Percentiles rank a stretch among this genome's conserved stretches.
These are phyloP conservation scores for Amphiura filiformis DNA, from an alignment of 35 echinoderm and acorn worm species.

Conservation along the genomic window DNA sequence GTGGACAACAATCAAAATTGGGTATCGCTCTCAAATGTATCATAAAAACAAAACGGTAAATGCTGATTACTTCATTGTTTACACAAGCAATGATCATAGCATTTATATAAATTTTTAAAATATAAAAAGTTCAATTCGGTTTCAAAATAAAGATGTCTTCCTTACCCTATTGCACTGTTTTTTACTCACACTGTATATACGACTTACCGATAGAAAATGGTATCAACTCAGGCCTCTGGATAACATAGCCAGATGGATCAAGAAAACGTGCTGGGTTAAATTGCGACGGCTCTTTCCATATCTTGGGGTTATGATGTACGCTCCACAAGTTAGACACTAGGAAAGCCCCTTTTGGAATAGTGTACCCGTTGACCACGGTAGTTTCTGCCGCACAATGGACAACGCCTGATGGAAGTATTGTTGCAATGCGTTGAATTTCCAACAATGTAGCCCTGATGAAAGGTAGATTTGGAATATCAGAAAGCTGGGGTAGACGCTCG, in stretches of 20 bases:
- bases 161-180: no score
- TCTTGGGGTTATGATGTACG: slow-evolving; percentile 18
- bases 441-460: slow-evolving; percentile 55
- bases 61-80: no score
- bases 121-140: no score
- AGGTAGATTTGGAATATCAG: slow-evolving; percentile 39
- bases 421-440: slow-evolving; percentile 60
- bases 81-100: no score
- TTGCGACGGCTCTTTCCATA: slow-evolving; percentile 50
- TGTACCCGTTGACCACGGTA: slow-evolving; percentile 43
- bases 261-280: slow-evolving; percentile 87
- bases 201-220: slow-evolving; percentile 34
- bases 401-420: slow-evolving; percentile 43
- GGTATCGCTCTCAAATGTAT: no score
- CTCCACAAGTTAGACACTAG: slow-evolving; percentile 63
- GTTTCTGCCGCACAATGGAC: slow-evolving; percentile 46
- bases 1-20: no score
- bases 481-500: slow-evolving; percentile 46
- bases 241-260: slow-evolving; percentile 31
- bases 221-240: slow-evolving; percentile 68
- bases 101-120: no score
- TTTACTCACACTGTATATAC: no score
- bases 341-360: slow-evolving; percentile 56
- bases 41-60: no score
- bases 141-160: no score